phyloP scores from a whole-genome alignment of 1,140 invertebrate genomes.

The Sycobia sp. region DNA sequence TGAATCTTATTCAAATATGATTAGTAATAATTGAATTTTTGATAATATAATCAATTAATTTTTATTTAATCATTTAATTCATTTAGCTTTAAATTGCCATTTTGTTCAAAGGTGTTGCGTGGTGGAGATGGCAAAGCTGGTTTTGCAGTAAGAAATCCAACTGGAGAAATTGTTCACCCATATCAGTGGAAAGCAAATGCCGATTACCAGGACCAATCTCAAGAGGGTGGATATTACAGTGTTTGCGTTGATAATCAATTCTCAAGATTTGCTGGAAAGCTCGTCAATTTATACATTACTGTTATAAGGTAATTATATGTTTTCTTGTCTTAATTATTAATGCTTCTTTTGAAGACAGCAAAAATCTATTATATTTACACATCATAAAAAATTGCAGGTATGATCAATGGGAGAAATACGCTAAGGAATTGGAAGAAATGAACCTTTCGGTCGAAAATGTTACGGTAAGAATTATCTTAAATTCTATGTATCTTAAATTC shows the following conservation, averaged over 20 bases:
- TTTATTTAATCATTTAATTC: too few relatives aligned
- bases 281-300: constrained; percentile 92
- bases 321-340: too few relatives aligned
- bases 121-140: constrained; percentile 92
- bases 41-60: too few relatives aligned
- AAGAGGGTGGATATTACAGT: constrained; percentile 85
- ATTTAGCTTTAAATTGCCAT: too few relatives aligned
- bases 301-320: constrained; percentile 72
- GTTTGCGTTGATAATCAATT: constrained; percentile 96
- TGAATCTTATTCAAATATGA: too few relatives aligned
- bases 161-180: constrained; percentile 81
- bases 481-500: not conserved
- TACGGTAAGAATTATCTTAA: constrained; percentile 67
- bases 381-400: constrained; percentile 64
- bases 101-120: constrained; percentile 71
- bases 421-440: constrained; percentile 85
- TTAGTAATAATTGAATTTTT: too few relatives aligned
- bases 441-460: constrained; percentile 90
- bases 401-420: constrained; percentile 91
- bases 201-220: constrained; percentile 84
- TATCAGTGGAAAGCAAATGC: constrained; percentile 87
- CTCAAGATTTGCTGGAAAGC: constrained; percentile 87
- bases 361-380: not conserved
- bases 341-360: too few relatives aligned
- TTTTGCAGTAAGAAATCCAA: constrained; percentile 86